Evolutionary conservation across 2,888 invertebrate species (phyloP).

Genomic region (Leptinotarsa rubiginosa): DNA sequence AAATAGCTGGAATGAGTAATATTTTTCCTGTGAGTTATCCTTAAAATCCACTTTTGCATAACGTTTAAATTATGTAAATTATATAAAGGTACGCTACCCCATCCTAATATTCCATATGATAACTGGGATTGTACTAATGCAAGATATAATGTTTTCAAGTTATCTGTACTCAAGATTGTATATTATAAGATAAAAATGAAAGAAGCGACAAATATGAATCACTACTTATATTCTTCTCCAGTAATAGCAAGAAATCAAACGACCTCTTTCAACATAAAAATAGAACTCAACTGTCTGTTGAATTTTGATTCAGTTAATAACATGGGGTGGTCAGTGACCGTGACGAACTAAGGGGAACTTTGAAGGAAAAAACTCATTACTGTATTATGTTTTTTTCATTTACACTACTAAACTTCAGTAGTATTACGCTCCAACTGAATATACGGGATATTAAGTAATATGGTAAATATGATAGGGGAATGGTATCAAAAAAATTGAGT

Average conservation of each 20-base stretch:
- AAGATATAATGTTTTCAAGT: too few species aligned
- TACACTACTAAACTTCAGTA: background rate
- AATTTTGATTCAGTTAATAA: constrained; percentile 15
- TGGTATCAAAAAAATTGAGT: background rate
- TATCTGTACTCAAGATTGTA: too few species aligned
- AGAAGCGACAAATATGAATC: too few species aligned
- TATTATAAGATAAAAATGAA: too few species aligned
- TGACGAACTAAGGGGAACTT: constrained; percentile 7
- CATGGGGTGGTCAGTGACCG: constrained; percentile 12
- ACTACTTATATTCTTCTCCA: too few species aligned
- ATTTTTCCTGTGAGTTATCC: too few species aligned
- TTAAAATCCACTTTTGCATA: too few species aligned
- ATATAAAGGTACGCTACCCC: too few species aligned
- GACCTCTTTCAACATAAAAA: background rate
- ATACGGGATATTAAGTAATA: background rate
- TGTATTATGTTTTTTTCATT: constrained; percentile 3
- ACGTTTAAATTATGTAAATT: too few species aligned
- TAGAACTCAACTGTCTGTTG: constrained; percentile 1
- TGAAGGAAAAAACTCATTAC: constrained; percentile 3
- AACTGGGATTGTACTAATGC: too few species aligned
- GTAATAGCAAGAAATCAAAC: background rate
- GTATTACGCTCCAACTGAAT: background rate
- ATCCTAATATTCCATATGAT: too few species aligned
- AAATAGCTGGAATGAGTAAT: too few species aligned
- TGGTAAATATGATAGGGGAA: background rate